Evolutionary conservation across 2,888 invertebrate genomes (phyloP).

Genomic region (Tetheella fluctuosa): DNA sequence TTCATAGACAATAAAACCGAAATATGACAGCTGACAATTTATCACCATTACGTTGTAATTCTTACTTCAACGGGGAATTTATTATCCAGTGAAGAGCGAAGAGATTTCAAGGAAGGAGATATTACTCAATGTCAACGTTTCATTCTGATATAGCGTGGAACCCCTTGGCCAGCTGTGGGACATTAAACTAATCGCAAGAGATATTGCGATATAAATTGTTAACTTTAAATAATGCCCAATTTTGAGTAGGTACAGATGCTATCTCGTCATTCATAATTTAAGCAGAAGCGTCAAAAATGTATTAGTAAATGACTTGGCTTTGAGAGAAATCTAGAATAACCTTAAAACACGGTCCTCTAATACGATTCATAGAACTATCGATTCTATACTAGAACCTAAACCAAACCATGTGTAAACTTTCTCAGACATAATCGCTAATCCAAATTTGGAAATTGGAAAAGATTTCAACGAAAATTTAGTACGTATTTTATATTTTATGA

Average conservation of each 20-base stretch:
- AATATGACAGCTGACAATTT: conserved; percentile 64
- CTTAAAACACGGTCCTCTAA: too few relatives aligned
- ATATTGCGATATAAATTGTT: conserved; percentile 26
- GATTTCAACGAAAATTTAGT: neutral
- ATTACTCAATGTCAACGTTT: conserved; percentile 64
- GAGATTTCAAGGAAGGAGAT: conserved; percentile 57
- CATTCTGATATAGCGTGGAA: conserved; percentile 49
- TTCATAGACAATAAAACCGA: conserved; percentile 67
- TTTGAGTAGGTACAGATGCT: neutral
- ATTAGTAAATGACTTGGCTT: neutral
- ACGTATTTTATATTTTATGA: neutral
- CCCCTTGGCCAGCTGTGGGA: conserved; percentile 40
- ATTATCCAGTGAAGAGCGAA: conserved; percentile 57
- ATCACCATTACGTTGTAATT: conserved; percentile 60
- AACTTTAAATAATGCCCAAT: conserved; percentile 2
- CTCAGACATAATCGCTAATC: too few relatives aligned
- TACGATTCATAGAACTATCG: too few relatives aligned
- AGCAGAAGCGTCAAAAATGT: neutral
- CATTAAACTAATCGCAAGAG: conserved; percentile 41
- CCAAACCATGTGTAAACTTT: too few relatives aligned
- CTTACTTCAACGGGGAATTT: conserved; percentile 58
- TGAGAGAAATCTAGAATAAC: too few relatives aligned
- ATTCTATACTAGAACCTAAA: too few relatives aligned
- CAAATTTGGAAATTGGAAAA: neutral
- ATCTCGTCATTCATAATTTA: neutral